These are phyloP conservation scores for Luperina nickerlii DNA, from an alignment of 2,888 invertebrate species.

Conservation along the genomic window DNA sequence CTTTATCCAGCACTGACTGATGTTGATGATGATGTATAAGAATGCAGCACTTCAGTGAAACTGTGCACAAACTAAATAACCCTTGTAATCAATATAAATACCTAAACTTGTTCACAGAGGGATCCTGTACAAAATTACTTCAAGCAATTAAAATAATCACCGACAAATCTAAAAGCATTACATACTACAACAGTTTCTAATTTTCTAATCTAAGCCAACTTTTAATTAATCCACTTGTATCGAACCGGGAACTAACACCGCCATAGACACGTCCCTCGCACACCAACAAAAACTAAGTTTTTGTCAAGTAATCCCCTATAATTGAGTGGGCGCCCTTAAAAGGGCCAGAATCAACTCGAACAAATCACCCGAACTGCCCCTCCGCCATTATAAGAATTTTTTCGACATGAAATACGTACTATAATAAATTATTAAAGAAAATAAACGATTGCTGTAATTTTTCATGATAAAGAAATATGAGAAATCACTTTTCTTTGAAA, in stretches of 20 bases:
- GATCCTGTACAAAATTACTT: constrained; percentile 9
- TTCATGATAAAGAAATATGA: constrained; percentile 55
- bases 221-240: constrained; percentile 34
- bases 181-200: constrained; percentile 15
- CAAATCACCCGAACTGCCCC: constrained; percentile 43
- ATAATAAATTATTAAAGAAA: constrained; percentile 60
- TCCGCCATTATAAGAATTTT: constrained; percentile 33
- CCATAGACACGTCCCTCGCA: constrained; percentile 11
- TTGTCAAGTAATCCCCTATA: constrained; percentile 53
- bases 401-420: constrained; percentile 45
- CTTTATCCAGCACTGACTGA: neutral
- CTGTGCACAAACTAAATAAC: neutral
- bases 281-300: constrained; percentile 50
- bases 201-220: constrained; percentile 14
- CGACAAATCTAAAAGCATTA: constrained; percentile 15
- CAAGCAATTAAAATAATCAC: constrained; percentile 27
- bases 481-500: constrained; percentile 58
- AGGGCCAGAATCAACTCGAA: constrained; percentile 35
- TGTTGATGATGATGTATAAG: neutral
- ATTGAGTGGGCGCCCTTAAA: constrained; percentile 46
- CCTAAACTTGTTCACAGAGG: neutral
- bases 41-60: neutral
- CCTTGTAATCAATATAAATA: neutral
- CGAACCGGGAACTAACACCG: constrained; percentile 29
- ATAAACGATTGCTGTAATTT: constrained; percentile 59